Conservation (phyloP, 2,888 invertebrate genomes). For the Suillia variegata region DNA sequence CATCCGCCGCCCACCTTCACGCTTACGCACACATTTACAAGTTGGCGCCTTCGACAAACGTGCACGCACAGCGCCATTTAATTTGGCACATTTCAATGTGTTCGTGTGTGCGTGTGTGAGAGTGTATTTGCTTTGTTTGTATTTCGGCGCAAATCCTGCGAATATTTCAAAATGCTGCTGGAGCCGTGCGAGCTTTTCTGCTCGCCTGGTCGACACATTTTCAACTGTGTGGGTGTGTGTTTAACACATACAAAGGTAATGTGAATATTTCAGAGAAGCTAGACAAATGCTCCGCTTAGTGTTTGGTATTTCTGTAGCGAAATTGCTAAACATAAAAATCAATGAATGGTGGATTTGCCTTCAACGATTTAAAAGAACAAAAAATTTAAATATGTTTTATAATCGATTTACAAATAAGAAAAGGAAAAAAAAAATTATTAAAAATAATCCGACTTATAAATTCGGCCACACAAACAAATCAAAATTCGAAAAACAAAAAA, state of each 20-base stretch:
- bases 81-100: neutral
- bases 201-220: slow-evolving; percentile 42
- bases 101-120: too few species aligned
- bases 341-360: too few species aligned
- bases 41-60: neutral
- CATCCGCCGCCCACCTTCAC: neutral
- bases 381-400: too few species aligned
- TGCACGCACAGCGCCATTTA: neutral
- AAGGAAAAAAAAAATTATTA: too few species aligned
- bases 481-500: too few species aligned
- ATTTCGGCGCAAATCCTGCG: neutral
- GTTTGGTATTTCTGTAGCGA: too few species aligned
- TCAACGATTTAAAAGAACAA: too few species aligned
- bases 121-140: slow-evolving; percentile 11
- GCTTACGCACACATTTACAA: neutral
- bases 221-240: slow-evolving; percentile 47
- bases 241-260: neutral
- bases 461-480: too few species aligned
- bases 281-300: too few species aligned
- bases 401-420: too few species aligned
- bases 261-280: neutral
- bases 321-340: too few species aligned
- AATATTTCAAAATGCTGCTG: neutral
- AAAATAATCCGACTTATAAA: too few species aligned
- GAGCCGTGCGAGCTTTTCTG: slow-evolving; percentile 31